Evolutionary conservation across 2,797 vertebrate genomes (phyloP), one percentile per base, ranked within the genome.

Genomic region (Carapus acus): DNA sequence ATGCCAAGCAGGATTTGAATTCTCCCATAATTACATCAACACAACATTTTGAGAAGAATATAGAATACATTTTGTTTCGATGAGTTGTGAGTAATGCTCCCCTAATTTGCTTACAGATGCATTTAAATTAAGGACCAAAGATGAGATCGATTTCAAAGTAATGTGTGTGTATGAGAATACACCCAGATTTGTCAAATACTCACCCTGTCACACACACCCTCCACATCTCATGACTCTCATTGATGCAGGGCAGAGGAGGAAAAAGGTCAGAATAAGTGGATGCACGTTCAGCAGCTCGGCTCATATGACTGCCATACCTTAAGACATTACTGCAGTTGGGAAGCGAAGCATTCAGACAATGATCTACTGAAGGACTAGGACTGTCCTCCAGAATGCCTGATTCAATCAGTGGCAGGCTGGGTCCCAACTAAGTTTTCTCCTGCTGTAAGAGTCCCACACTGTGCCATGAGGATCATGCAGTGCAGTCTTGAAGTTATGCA

Each of bases 241-340:
- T 76, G 65, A 63, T 40, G 61, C 43, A 55, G 70, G 60, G 54
- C 53, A 31, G 58, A 44, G 60, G 49, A 54, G 49, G 67, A 62
- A 64, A 40, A 54, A 14, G 48, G 49, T 57, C 37, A 31, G 39
- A 53, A 38, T 83, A 84, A 87, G 79, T 86, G 83, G 72, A 73
- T 77, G 82, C 82, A 84, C 71, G 71, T 85, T 84, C 67, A 68
- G 67, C 78, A 65, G 63, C 69, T 59, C 23, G 43, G 38, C 74
- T 84, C 83, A 84, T 78, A 76, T 83, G 83, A 85, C 79, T 52
- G 65, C 53, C 80, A 21, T 79, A 57, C 79, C 68, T 65, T 78
- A 54, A 75, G 62, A 77, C 60, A 85, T 85, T 84, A 86, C 65
- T 58, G 65, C 53, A 23, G 67, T 45, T 18, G 54, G 39, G 44